Evolutionary conservation across 2,888 invertebrate species (phyloP).

Genomic region (Eristalis arbustorum): DNA sequence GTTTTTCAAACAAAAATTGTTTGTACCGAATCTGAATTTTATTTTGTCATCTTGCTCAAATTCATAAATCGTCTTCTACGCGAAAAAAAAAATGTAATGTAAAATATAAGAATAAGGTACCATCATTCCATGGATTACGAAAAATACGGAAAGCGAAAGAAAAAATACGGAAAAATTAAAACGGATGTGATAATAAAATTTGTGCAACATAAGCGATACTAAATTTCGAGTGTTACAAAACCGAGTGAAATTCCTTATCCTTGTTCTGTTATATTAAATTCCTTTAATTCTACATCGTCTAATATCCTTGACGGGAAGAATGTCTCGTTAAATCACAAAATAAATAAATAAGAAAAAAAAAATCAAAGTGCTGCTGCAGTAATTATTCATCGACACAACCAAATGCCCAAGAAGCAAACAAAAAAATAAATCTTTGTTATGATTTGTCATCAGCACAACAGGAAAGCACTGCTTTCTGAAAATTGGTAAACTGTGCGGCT

Average conservation of each 20-base stretch:
- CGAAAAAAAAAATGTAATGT: neutral
- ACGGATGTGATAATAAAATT: conserved; percentile 63
- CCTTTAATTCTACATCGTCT: neutral
- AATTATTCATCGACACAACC: neutral
- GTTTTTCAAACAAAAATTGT: neutral
- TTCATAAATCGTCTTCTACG: neutral
- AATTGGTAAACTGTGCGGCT: conserved; percentile 62
- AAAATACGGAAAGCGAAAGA: conserved; percentile 34
- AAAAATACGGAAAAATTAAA: neutral
- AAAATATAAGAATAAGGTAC: neutral
- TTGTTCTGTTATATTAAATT: conserved; percentile 24
- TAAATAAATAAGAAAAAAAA: neutral
- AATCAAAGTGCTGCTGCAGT: conserved; percentile 45
- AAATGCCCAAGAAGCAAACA: neutral
- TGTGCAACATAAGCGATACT: conserved; percentile 44
- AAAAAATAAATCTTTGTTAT: conserved; percentile 49
- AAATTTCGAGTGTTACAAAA: conserved; percentile 45
- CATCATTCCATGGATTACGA: conserved; percentile 57
- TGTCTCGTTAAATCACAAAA: conserved; percentile 22
- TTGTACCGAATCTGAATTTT: neutral
- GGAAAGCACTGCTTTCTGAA: conserved; percentile 47
- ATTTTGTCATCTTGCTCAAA: conserved; percentile 8
- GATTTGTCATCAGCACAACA: conserved; percentile 62
- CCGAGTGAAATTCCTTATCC: conserved; percentile 40
- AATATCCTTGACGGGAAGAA: conserved; percentile 23